A percentile compares a stretch with the other conserved stretches of the same genome.
These are phyloP conservation scores for Epinotia demarniana DNA, from an alignment of 2,888 invertebrate genomes.

Conservation along the genomic window DNA sequence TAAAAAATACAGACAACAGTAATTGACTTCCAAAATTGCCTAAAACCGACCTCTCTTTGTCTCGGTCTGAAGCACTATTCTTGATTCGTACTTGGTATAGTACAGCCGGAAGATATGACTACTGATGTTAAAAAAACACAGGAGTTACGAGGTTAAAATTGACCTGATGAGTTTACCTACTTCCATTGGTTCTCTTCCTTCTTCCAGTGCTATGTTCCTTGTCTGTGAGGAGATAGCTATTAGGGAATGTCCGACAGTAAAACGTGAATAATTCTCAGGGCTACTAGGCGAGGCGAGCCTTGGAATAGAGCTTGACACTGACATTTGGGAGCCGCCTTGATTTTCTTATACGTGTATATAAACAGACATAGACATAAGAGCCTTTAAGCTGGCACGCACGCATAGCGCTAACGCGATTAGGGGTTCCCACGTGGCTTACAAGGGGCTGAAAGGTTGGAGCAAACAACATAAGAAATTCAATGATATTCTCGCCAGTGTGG, in stretches of 20 bases:
- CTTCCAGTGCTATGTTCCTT: background rate
- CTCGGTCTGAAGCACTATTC: too few species aligned
- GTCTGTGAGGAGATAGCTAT: background rate
- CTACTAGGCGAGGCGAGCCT: slow-evolving; percentile 29
- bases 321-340: slow-evolving; percentile 28
- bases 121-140: too few species aligned
- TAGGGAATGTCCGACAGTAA: background rate
- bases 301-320: slow-evolving; percentile 33
- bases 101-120: too few species aligned
- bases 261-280: slow-evolving; percentile 43
- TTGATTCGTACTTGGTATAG: too few species aligned
- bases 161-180: background rate
- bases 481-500: slow-evolving; percentile 44
- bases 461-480: slow-evolving; percentile 62
- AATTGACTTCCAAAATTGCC: too few species aligned
- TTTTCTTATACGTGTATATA: slow-evolving; percentile 29
- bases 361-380: slow-evolving; percentile 16
- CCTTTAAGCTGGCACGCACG: slow-evolving; percentile 34
- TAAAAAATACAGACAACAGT: too few species aligned
- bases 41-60: too few species aligned
- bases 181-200: too few species aligned
- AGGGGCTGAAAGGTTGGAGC: slow-evolving; percentile 50
- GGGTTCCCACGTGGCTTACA: slow-evolving; percentile 44
- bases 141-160: too few species aligned
- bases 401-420: slow-evolving; percentile 38